Evolutionary conservation across 2,888 invertebrate genomes (phyloP).

Genomic region (Meloe dianella): DNA sequence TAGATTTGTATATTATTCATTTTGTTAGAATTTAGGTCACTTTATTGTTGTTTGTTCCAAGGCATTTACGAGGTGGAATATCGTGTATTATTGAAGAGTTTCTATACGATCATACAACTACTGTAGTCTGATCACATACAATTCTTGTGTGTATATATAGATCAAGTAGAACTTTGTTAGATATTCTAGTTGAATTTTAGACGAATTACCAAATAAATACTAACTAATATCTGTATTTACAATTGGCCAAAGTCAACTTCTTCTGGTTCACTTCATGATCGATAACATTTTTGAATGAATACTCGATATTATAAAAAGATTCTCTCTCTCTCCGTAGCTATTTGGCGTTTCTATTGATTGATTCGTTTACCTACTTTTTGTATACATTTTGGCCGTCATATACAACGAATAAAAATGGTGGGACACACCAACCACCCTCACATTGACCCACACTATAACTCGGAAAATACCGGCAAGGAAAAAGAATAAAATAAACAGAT

Average conservation of each 20-base stretch:
- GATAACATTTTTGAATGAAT: no score
- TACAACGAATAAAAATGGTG: no score
- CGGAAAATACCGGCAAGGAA: background rate
- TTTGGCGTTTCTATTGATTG: no score
- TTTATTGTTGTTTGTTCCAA: background rate
- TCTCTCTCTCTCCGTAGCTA: no score
- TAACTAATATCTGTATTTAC: background rate
- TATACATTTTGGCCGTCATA: background rate
- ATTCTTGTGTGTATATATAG: background rate
- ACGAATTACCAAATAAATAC: background rate
- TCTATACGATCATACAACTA: background rate
- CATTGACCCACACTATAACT: background rate
- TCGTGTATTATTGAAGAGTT: conserved; percentile 27
- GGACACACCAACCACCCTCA: background rate
- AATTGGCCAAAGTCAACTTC: no score
- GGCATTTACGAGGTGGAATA: conserved; percentile 29
- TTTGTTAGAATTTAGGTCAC: background rate
- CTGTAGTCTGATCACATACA: background rate
- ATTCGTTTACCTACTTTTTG: no score
- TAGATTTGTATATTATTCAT: background rate
- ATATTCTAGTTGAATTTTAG: background rate
- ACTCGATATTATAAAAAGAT: no score
- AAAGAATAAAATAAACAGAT: background rate
- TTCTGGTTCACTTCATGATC: no score
- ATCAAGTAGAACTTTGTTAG: background rate